Base-by-base conservation (phyloP, 2,113 vertebrate species). In the Globicephala melas region DNA sequence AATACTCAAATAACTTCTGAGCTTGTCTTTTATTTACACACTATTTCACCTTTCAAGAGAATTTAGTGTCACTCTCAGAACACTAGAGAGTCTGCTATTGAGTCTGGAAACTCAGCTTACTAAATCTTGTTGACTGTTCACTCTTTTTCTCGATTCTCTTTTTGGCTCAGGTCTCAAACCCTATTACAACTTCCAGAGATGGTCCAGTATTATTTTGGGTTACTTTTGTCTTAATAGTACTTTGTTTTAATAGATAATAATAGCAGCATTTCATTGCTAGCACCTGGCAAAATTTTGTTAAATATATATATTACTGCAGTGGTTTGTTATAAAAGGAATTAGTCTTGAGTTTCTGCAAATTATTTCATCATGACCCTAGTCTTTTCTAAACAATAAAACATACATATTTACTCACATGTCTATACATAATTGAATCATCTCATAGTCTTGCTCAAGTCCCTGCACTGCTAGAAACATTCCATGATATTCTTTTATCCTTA, bases 401-500 rank as follows among this genome's bases (percentile, higher is more conserved):
- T 76, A 41, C 2, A 31, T 83, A 58, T 77, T 89, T 97, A 88
- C 68, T 95, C 79, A 81, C 33, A 67, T n/a, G 73, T 36, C 5
- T 44, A 10, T 53, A 74, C 1, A 50, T 85, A 96, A 88, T 53
- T 53, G 18, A 89, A 44, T 95, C 83, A 81, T 60, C 10, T 67
- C 58, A 23, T 82, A 38, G 74, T 85, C 96, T 86, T 89, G 25
- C 25, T 93, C 90, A 31, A 55, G 36, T 81, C 20, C 80, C 33
- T 92, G 31, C 14, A 58, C 53, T 88, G 74, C 25, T 65, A n/a
- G 65, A 95, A 93, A 92, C 13, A 91, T 79, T 94, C 47, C 38
- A 31, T 79, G 87, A 63, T 92, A 62, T 70, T 96, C 76, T 97
- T 81, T 97, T 74, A 53, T 96, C 90, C 84, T 95, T 94, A 96